Evolutionary conservation across 2,797 vertebrate genomes (phyloP).

Genomic region (Delichon dasypus): DNA sequence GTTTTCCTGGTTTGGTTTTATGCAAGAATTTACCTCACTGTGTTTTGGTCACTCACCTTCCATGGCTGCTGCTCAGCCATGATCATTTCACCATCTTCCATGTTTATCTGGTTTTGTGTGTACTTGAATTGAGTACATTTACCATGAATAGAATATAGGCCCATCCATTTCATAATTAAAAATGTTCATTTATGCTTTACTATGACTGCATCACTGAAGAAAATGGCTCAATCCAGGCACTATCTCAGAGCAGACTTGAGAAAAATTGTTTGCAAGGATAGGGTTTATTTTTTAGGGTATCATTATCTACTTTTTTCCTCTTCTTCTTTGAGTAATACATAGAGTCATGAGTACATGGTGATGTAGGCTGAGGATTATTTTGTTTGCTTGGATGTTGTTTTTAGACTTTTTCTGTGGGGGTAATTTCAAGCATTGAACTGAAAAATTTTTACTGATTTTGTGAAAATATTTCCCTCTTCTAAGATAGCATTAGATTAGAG

Average conservation of each 20-base stretch:
- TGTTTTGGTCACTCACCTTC: not conserved
- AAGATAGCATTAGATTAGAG: not conserved
- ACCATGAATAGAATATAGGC: not conserved
- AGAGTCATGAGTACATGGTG: not conserved
- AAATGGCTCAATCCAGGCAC: not conserved
- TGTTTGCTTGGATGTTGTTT: not conserved
- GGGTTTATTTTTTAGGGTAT: not conserved
- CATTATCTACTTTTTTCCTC: not conserved
- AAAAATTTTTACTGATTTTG: not conserved
- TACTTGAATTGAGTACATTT: not conserved
- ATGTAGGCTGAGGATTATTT: not conserved
- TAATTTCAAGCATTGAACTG: not conserved
- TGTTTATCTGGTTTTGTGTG: not conserved
- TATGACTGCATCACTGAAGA: not conserved
- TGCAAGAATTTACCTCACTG: not conserved
- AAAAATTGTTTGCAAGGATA: not conserved
- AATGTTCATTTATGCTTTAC: not conserved
- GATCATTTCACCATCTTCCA: not conserved
- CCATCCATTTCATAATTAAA: not conserved
- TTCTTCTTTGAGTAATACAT: not conserved
- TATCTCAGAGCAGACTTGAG: not conserved
- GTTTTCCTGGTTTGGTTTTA: not conserved
- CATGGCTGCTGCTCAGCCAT: not conserved
- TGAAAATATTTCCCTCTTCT: not conserved
- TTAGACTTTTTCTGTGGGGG: not conserved